These are phyloP conservation scores for Caenorhabditis sp. DNA, from an alignment of 2,888 invertebrate species.

Conservation along the genomic window DNA sequence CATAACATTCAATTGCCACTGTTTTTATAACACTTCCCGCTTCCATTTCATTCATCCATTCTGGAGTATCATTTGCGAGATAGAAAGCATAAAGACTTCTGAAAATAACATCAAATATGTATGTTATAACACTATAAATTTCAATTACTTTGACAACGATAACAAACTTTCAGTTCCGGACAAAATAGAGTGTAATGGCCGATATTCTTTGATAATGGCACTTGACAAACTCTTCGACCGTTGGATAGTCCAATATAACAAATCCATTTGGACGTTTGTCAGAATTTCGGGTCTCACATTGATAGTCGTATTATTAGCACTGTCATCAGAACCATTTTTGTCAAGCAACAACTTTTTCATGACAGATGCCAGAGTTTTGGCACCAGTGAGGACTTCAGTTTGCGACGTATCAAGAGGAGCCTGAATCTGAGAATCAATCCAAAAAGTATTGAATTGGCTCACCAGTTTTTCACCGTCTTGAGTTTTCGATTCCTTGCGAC, in stretches of 20 bases:
- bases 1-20: conserved; percentile 33
- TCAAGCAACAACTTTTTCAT: conserved; percentile 14
- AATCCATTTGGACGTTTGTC: conserved; percentile 16
- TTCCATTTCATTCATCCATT: conserved; percentile 33
- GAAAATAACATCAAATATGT: too few species aligned
- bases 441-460: background rate
- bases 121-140: background rate
- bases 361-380: conserved; percentile 35
- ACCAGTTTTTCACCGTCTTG: background rate
- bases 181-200: conserved; percentile 39
- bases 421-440: background rate
- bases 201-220: conserved; percentile 24
- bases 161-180: conserved; percentile 31
- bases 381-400: conserved; percentile 33
- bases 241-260: conserved; percentile 17
- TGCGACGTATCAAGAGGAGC: conserved; percentile 10
- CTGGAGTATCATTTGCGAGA: conserved; percentile 17
- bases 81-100: conserved; percentile 41
- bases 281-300: conserved; percentile 20
- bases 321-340: background rate
- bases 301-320: conserved; percentile 8
- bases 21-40: conserved; percentile 31
- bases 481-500: background rate
- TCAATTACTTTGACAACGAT: conserved; percentile 25
- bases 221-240: conserved; percentile 18